Conservation (phyloP, 2,888 invertebrate species). For the Eurois occulta region DNA sequence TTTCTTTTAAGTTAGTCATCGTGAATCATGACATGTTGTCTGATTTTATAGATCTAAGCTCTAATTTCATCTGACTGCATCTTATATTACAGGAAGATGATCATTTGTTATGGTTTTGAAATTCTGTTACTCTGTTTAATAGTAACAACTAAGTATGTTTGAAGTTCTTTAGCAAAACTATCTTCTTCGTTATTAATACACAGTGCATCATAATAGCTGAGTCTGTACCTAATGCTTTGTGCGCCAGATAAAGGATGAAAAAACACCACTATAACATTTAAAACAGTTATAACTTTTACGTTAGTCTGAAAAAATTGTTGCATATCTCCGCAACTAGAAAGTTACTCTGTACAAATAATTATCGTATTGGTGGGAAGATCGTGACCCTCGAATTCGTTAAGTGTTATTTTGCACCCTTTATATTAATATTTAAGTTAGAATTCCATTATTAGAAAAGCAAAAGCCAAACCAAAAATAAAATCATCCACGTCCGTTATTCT, state of each 20-base stretch:
- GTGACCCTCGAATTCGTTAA: background rate
- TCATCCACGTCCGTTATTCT: background rate
- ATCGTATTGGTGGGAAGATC: too few relatives aligned
- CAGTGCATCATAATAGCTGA: too few relatives aligned
- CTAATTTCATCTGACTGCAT: too few relatives aligned
- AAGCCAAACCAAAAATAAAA: constrained; percentile 22
- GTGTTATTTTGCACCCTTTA: background rate
- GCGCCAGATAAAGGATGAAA: background rate
- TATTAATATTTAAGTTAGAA: background rate
- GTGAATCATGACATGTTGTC: constrained; percentile 10
- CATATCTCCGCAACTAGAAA: background rate
- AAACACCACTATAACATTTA: background rate
- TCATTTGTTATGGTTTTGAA: background rate
- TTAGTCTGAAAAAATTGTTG: background rate
- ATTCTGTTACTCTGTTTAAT: background rate
- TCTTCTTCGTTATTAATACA: background rate
- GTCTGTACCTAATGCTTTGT: background rate
- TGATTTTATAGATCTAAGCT: background rate
- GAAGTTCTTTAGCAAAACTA: background rate
- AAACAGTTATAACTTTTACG: background rate
- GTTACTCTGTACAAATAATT: background rate
- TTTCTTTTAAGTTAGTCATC: constrained; percentile 18
- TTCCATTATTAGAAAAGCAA: background rate
- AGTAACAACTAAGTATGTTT: too few relatives aligned
- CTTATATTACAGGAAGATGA: background rate